Evolutionary conservation across 1,140 invertebrate genomes (phyloP).

Genomic region (Camponotus pennsylvanicus): DNA sequence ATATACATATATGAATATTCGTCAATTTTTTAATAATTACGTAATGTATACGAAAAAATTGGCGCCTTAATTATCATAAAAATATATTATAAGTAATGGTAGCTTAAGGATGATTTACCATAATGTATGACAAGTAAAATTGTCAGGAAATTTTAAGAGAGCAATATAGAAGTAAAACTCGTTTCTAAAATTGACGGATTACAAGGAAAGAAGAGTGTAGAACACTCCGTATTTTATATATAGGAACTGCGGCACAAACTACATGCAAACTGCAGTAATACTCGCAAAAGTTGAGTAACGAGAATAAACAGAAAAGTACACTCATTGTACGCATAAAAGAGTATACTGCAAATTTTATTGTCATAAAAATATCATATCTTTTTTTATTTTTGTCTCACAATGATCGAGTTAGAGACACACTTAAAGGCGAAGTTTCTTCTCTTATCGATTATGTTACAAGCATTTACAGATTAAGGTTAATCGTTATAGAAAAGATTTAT

Average conservation of each 20-base stretch:
- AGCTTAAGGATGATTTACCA: constrained; percentile 37
- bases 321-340: background rate
- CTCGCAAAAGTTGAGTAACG: constrained; percentile 29
- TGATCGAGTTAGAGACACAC: background rate
- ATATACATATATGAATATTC: background rate
- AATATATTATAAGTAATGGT: background rate
- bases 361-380: background rate
- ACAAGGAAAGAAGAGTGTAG: background rate
- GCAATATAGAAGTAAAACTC: constrained; percentile 17
- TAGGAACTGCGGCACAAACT: constrained; percentile 18
- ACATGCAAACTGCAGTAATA: constrained; percentile 9
- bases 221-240: constrained; percentile 9
- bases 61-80: background rate
- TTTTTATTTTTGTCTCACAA: background rate
- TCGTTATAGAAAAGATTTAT: background rate
- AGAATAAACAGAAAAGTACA: constrained; percentile 35
- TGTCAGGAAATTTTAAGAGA: constrained; percentile 31
- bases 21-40: background rate
- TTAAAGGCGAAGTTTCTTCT: background rate
- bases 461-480: background rate
- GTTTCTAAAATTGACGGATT: constrained; percentile 39
- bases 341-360: background rate
- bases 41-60: background rate
- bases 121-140: constrained; percentile 22
- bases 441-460: background rate